These are phyloP conservation scores for Cyprinodon tularosa DNA, from an alignment of 2,113 vertebrate species.

Conservation along the genomic window DNA sequence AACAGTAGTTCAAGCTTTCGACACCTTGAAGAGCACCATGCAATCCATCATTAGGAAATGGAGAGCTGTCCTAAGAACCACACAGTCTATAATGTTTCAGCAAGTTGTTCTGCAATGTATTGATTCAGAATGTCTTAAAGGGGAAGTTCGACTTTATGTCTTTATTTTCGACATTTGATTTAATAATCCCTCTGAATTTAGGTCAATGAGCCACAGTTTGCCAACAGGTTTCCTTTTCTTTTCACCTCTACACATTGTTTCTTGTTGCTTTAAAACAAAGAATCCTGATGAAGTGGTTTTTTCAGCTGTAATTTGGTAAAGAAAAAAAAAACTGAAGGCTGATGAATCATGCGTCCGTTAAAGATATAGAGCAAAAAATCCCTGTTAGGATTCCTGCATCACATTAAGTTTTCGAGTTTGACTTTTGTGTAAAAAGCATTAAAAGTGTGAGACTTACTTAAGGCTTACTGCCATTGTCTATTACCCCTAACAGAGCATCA, in stretches of 20 bases:
- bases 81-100: too few relatives aligned
- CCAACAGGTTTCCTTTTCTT: background rate
- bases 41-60: too few relatives aligned
- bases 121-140: background rate
- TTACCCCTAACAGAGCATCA: slow-evolving; percentile 45
- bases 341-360: background rate
- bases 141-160: background rate
- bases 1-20: too few relatives aligned
- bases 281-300: background rate
- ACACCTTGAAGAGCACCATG: too few relatives aligned
- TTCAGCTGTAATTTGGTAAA: background rate
- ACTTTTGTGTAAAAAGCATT: slow-evolving; percentile 19
- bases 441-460: slow-evolving; percentile 33
- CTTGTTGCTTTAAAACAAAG: background rate
- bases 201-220: too few relatives aligned
- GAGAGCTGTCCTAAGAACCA: too few relatives aligned
- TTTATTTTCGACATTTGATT: background rate
- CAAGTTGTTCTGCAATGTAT: background rate
- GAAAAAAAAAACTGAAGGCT: slow-evolving; percentile 1
- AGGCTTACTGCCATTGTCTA: slow-evolving; percentile 38
- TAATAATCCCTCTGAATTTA: background rate
- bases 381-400: slow-evolving; percentile 5
- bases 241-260: background rate
- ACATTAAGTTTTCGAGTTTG: slow-evolving; percentile 15
- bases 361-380: background rate